Percentiles rank a stretch among this genome's conserved stretches.
These are phyloP conservation scores for Tetrax tetrax DNA, from an alignment of 2,113 vertebrate genomes.

Conservation along the genomic window DNA sequence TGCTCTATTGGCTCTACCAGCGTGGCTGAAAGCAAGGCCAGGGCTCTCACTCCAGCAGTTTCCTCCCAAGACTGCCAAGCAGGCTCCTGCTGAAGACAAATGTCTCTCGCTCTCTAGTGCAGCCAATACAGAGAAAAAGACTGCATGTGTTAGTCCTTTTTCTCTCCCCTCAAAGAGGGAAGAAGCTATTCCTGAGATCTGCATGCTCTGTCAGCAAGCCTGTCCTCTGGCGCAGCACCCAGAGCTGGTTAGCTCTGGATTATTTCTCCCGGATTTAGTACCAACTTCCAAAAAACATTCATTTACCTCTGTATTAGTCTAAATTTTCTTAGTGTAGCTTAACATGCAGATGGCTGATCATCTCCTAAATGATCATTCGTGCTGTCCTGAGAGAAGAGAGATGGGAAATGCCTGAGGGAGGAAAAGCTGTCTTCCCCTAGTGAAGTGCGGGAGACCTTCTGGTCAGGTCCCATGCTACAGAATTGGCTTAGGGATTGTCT, in stretches of 20 bases:
- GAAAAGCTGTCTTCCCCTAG: background rate
- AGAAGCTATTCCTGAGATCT: background rate
- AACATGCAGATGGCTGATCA: accelerated
- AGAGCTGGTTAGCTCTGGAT: background rate
- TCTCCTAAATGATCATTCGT: background rate
- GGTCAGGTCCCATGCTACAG: accelerated
- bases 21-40: background rate
- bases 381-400: background rate
- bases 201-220: background rate
- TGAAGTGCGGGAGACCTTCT: background rate
- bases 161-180: no score
- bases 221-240: background rate
- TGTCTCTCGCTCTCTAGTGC: accelerated
- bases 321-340: background rate
- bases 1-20: background rate
- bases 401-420: background rate
- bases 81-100: background rate
- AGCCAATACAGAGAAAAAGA: background rate
- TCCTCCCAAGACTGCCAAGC: background rate
- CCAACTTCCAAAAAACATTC: background rate
- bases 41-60: background rate
- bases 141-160: background rate
- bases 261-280: background rate
- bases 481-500: background rate
- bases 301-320: background rate